Percentiles rank a stretch among this genome's conserved stretches.
Evolutionary conservation across 2,888 invertebrate genomes (phyloP).

Genomic region (Lithophane ornitopus): DNA sequence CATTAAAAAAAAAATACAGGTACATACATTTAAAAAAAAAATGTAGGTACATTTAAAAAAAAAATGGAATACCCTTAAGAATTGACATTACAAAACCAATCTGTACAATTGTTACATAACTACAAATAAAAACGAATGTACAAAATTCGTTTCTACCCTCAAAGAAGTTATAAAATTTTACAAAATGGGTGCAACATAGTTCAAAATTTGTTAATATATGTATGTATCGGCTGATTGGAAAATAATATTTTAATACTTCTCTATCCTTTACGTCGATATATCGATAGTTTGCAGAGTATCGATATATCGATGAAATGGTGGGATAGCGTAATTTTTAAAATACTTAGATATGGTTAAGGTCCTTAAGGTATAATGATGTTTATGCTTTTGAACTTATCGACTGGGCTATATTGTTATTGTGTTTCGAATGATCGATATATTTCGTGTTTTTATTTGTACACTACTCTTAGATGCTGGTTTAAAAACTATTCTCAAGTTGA

Average conservation of each 20-base stretch:
- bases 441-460: slow-evolving; percentile 5
- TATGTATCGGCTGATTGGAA: slow-evolving; percentile 55
- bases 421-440: slow-evolving; percentile 36
- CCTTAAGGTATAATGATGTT: slow-evolving; percentile 60
- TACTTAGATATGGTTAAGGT: slow-evolving; percentile 58
- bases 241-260: slow-evolving; percentile 62
- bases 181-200: slow-evolving; percentile 56
- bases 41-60: neutral
- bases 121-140: slow-evolving; percentile 28
- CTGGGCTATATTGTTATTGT: slow-evolving; percentile 26
- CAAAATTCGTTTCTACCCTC: slow-evolving; percentile 39
- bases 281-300: slow-evolving; percentile 26
- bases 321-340: slow-evolving; percentile 59
- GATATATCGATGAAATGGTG: slow-evolving; percentile 17
- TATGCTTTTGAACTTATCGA: slow-evolving; percentile 58
- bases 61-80: no score
- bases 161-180: slow-evolving; percentile 26
- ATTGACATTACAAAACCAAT: neutral
- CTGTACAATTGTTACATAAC: slow-evolving; percentile 27
- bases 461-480: neutral
- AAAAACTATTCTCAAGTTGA: neutral
- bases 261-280: slow-evolving; percentile 14
- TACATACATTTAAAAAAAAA: neutral
- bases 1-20: no score
- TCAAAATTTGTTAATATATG: slow-evolving; percentile 54